phyloP scores from a whole-genome alignment of 2,888 invertebrate species.

The Callosobruchus maculatus region DNA sequence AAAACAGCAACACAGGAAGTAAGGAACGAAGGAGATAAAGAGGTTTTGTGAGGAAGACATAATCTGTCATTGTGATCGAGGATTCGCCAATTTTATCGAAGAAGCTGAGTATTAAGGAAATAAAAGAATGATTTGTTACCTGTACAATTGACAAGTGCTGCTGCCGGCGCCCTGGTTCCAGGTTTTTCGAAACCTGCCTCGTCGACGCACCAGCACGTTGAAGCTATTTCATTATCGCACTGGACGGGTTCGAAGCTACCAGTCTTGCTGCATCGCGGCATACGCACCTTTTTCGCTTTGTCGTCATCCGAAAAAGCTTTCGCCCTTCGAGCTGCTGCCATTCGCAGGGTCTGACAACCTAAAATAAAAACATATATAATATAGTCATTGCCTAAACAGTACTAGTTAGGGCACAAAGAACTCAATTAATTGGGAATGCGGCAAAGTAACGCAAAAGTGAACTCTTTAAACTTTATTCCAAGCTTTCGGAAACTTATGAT shows the following conservation, averaged over 20 bases:
- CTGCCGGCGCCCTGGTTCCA: constrained; percentile 67
- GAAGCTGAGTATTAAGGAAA: neutral
- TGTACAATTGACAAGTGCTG: constrained; percentile 66
- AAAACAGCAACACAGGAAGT: too few relatives aligned
- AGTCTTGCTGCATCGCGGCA: constrained; percentile 68
- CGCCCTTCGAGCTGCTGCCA: constrained; percentile 60
- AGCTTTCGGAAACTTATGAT: too few relatives aligned
- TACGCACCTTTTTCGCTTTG: constrained; percentile 51
- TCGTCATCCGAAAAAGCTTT: constrained; percentile 55
- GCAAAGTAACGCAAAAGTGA: too few relatives aligned
- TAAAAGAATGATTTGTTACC: constrained; percentile 38
- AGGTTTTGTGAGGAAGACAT: too few relatives aligned
- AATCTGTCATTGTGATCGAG: too few relatives aligned
- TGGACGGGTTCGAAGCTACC: constrained; percentile 78
- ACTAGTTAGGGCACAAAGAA: too few relatives aligned
- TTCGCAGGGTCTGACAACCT: constrained; percentile 65
- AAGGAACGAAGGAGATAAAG: too few relatives aligned
- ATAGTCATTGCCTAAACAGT: too few relatives aligned
- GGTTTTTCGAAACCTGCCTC: constrained; percentile 73
- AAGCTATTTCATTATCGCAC: constrained; percentile 68
- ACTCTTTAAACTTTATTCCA: too few relatives aligned
- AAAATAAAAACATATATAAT: too few relatives aligned
- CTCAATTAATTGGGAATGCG: too few relatives aligned
- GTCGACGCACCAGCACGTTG: constrained; percentile 83
- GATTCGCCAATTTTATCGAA: too few relatives aligned